Evolutionary conservation across 2,113 vertebrate genomes (phyloP), one percentile per base, ranked within the genome.

Genomic region (Microtus ochrogaster): DNA sequence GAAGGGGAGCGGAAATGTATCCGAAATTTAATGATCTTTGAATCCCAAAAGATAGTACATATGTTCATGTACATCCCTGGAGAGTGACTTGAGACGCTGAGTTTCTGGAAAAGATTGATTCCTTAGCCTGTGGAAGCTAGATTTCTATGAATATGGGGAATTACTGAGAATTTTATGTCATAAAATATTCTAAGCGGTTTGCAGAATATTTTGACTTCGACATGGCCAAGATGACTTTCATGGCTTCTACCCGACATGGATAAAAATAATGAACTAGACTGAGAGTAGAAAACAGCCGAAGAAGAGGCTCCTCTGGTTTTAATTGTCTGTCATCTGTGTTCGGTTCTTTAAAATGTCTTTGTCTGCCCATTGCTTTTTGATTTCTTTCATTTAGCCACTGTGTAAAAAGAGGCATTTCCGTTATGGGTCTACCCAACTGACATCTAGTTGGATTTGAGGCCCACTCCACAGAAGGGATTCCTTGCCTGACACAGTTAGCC

Each of bases 311-410:
- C 63, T 88, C 79, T 83, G 22, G n/a, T 95, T 58, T 66, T 82
- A 78, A 78, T 85, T 87, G 24, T 21, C 14, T 88, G 52, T 90
- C 83, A 84, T 96, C 77, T 97, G 68, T 58, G 72, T 91, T 83
- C 92, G 52, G 9, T 83, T 92, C 68, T 87, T 63, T 96, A 92
- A 93, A 91, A 95, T 93, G 70, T 41, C 55, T 96, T 84, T 39
- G 47, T 63, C n/a, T 19, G 24, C 26, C 22, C n/a, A 65, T 16
- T 65, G 77, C 30, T 49, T 52, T 52, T 19, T 11, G 7, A 79
- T 52, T 81, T n/a, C 52, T n/a, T 81, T 55, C 10, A 55, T 81
- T n/a, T 81, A 22, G 52, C 2, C 36, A 81, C 52, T 47, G 39
- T 19, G 41, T 26, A 66, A 66, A 21, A 21, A 41, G 26, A 65